Evolutionary conservation across 2,797 vertebrate genomes (phyloP).

Genomic region (Rhodeus uyekii): DNA sequence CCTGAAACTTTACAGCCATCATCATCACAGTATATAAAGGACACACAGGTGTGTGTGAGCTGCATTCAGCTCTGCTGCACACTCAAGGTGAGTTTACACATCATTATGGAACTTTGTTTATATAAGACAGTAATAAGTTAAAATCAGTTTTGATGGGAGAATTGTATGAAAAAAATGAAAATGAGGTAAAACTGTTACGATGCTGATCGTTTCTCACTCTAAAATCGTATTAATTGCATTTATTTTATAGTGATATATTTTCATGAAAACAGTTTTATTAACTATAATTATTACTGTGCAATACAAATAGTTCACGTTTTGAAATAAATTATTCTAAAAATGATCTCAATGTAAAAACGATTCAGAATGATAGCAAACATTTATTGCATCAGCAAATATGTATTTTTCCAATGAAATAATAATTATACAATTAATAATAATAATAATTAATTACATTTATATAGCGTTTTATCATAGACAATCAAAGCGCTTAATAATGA

Average conservation of each 20-base stretch:
- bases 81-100: neutral
- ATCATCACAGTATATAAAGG: constrained; percentile 16
- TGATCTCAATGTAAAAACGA: too few relatives aligned
- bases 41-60: neutral
- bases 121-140: neutral
- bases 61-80: neutral
- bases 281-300: neutral
- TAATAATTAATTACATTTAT: too few relatives aligned
- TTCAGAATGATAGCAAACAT: too few relatives aligned
- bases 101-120: neutral
- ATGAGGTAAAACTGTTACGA: neutral
- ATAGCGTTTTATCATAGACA: too few relatives aligned
- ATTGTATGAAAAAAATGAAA: neutral
- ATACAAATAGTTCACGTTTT: too few relatives aligned
- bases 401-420: too few relatives aligned
- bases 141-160: neutral
- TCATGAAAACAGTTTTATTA: neutral
- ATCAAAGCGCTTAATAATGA: too few relatives aligned
- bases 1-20: neutral
- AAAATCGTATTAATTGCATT: neutral
- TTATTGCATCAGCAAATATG: neutral
- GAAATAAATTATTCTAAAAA: neutral
- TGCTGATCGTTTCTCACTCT: neutral
- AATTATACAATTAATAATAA: too few relatives aligned
- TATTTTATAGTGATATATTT: neutral